phyloP scores from a whole-genome alignment of 1,140 invertebrate species.

The Meloidogyne chitwoodi region DNA sequence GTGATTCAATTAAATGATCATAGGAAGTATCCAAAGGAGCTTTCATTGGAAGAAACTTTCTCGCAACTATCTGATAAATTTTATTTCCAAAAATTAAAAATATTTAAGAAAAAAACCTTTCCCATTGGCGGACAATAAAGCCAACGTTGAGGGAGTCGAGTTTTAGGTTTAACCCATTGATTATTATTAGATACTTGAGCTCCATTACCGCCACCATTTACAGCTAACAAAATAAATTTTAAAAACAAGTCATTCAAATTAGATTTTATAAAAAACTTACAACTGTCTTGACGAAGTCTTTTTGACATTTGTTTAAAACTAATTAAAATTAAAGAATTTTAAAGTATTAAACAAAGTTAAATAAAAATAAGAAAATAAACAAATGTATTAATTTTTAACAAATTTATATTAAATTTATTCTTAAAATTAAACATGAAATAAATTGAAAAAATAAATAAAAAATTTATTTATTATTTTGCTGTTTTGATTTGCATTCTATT shows the following conservation, averaged over 20 bases:
- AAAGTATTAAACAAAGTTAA: not conserved
- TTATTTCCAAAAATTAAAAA: slow-evolving; percentile 10
- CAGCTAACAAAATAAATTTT: not conserved
- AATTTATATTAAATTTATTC: not conserved
- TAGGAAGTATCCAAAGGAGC: slow-evolving; percentile 54
- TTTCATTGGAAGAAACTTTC: slow-evolving; percentile 56
- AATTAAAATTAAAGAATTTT: not conserved
- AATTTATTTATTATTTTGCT: not conserved
- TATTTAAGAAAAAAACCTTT: slow-evolving; percentile 33
- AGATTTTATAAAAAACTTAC: not conserved
- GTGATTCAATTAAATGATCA: slow-evolving; percentile 44
- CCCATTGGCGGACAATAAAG: slow-evolving; percentile 56
- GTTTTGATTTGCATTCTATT: slow-evolving; percentile 48
- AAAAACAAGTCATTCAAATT: not conserved
- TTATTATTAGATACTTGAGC: not conserved
- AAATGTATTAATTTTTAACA: not conserved
- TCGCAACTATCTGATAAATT: slow-evolving; percentile 38
- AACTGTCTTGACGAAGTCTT: not conserved
- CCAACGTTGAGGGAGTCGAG: slow-evolving; percentile 48
- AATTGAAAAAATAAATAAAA: not conserved
- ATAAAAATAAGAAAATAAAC: not conserved
- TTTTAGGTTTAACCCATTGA: slow-evolving; percentile 1
- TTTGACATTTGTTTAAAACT: not conserved
- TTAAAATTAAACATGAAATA: not conserved
- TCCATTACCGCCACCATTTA: not conserved